Conservation (phyloP, 2,113 vertebrate species). For the Ptilorrhoa leucosticta region DNA sequence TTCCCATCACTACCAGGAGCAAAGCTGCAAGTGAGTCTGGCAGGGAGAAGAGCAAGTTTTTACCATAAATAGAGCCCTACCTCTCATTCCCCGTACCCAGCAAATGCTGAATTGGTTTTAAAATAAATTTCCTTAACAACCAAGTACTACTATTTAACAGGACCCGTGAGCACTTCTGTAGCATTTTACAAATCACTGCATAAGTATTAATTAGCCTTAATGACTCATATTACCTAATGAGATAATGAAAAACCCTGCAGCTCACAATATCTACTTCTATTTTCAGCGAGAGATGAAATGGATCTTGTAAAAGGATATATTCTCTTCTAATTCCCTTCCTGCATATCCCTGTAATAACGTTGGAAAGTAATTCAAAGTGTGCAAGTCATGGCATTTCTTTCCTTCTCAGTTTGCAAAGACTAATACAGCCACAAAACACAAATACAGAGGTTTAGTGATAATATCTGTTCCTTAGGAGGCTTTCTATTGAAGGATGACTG, state of each 20-base stretch:
- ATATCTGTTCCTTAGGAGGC: neutral
- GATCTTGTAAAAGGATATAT: conserved; percentile 12
- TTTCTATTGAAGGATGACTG: neutral
- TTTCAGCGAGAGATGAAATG: conserved; percentile 41
- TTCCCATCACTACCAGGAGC: neutral
- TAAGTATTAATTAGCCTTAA: conserved; percentile 61
- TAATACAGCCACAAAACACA: neutral
- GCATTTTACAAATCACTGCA: conserved; percentile 20
- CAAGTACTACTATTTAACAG: conserved; percentile 42
- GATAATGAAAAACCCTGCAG: conserved; percentile 57
- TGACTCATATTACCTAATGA: conserved; percentile 55
- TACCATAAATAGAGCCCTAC: neutral
- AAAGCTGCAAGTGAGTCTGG: neutral
- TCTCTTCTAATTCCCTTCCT: neutral
- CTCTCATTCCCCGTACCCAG: neutral
- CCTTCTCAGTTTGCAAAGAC: neutral
- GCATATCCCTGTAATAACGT: neutral
- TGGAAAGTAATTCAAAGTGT: neutral
- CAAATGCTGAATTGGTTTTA: neutral
- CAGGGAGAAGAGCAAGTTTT: neutral
- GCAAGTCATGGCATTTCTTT: neutral
- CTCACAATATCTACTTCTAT: conserved; percentile 27
- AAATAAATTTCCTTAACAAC: conserved; percentile 24
- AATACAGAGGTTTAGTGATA: neutral
- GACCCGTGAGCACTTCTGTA: conserved; percentile 23